Percentiles rank a stretch among this genome's conserved stretches.
These are phyloP conservation scores for Patagioenas fasciata DNA, from an alignment of 2,113 vertebrate species.

Conservation along the genomic window DNA sequence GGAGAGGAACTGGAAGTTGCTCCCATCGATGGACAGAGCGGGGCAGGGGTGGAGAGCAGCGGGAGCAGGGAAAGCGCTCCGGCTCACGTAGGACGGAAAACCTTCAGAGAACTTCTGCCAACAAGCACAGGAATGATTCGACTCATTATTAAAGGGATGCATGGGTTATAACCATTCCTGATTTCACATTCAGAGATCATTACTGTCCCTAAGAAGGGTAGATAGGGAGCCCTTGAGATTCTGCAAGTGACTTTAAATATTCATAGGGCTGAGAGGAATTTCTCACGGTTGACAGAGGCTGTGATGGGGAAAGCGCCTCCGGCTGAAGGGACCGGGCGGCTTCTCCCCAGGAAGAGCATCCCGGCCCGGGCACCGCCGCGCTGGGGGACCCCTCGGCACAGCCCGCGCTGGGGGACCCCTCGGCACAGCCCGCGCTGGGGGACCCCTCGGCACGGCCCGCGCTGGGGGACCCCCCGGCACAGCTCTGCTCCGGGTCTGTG, in stretches of 20 bases:
- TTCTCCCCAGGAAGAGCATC: not conserved
- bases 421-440: no score
- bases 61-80: not conserved
- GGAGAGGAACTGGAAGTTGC: no score
- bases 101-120: not conserved
- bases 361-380: not conserved
- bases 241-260: conserved; percentile 38
- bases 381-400: no score
- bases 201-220: not conserved
- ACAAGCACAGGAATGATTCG: not conserved
- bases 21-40: no score
- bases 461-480: no score
- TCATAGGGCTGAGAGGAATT: not conserved
- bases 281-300: not conserved
- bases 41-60: no score
- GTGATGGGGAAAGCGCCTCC: not conserved
- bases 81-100: not conserved
- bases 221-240: not conserved
- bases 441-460: no score
- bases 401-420: no score
- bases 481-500: not conserved
- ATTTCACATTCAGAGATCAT: conserved; percentile 54
- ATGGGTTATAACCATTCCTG: conserved; percentile 8
- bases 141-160: conserved; percentile 4
- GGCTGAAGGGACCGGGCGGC: fast-evolving